Percentiles rank a stretch among this genome's conserved stretches.
Evolutionary conservation across 2,797 vertebrate species (phyloP).

Genomic region (Enteromius anoplus): DNA sequence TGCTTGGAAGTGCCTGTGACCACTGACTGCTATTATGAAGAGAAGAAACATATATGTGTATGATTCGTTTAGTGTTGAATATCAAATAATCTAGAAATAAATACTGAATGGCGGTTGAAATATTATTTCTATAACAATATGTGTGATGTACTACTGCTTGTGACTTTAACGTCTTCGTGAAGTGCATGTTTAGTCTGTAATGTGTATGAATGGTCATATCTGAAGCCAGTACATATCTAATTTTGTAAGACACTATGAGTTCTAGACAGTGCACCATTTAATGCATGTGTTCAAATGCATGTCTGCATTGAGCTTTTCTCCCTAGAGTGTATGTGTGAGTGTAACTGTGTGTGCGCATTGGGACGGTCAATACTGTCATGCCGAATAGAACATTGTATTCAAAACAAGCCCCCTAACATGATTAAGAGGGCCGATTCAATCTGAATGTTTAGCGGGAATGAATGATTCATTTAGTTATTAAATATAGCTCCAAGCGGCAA

Average conservation of each 20-base stretch:
- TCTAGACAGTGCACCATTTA: slow-evolving; percentile 16
- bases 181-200: slow-evolving; percentile 49
- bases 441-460: slow-evolving; percentile 54
- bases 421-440: slow-evolving; percentile 63
- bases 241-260: slow-evolving; percentile 13
- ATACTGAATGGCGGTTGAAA: not conserved
- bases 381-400: slow-evolving; percentile 48
- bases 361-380: slow-evolving; percentile 56
- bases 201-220: slow-evolving; percentile 29
- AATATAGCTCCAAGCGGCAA: slow-evolving; percentile 62
- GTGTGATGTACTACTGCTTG: slow-evolving; percentile 18
- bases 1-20: not conserved
- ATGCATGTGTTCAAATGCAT: slow-evolving; percentile 56
- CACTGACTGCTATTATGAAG: not conserved
- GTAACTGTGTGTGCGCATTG: slow-evolving; percentile 13
- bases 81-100: not conserved
- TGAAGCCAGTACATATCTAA: slow-evolving; percentile 20
- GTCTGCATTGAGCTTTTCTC: slow-evolving; percentile 51
- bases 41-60: not conserved
- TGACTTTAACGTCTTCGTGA: slow-evolving; percentile 31
- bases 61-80: not conserved
- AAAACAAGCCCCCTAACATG: slow-evolving; percentile 57
- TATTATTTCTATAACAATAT: slow-evolving; percentile 7
- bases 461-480: slow-evolving; percentile 66
- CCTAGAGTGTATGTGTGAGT: not conserved